A percentile compares a stretch with the other conserved stretches of the same genome.
Conservation (phyloP, 2,888 invertebrate genomes). For the Heliconius aoede region DNA sequence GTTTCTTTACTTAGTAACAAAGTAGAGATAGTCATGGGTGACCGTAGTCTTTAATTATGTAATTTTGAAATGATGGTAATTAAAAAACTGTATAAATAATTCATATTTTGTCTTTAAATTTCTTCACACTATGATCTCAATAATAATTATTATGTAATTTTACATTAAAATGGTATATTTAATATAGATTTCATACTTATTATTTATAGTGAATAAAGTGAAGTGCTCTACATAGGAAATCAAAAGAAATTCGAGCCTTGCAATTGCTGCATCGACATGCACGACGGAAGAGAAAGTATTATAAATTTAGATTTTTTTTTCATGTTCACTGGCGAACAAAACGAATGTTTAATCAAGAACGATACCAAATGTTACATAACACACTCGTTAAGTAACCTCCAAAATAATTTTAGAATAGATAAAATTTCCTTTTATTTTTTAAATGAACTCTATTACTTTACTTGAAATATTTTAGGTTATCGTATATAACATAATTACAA, state of each 20-base stretch:
- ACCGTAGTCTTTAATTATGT: not conserved
- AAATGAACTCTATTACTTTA: too few relatives aligned
- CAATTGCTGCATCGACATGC: slow-evolving; percentile 39
- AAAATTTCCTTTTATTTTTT: not conserved
- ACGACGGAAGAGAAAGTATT: slow-evolving; percentile 47
- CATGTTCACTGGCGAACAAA: slow-evolving; percentile 19
- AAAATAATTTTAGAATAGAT: not conserved
- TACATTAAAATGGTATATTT: not conserved
- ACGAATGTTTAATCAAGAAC: slow-evolving; percentile 29
- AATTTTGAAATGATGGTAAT: not conserved
- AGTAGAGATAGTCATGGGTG: not conserved
- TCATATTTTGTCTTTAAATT: slow-evolving; percentile 8
- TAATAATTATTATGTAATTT: not conserved
- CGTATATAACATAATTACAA: not conserved
- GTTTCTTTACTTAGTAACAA: too few relatives aligned
- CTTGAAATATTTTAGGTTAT: too few relatives aligned
- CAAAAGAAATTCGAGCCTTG: slow-evolving; percentile 18
- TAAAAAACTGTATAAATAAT: not conserved
- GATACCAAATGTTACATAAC: slow-evolving; percentile 27
- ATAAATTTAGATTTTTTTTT: slow-evolving; percentile 44
- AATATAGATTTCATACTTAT: not conserved
- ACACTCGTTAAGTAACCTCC: not conserved
- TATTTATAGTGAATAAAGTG: not conserved
- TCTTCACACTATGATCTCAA: too few relatives aligned
- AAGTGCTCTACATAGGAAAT: not conserved